Evolutionary conservation across 2,797 vertebrate species (phyloP).

Genomic region (Echeneis naucrates): DNA sequence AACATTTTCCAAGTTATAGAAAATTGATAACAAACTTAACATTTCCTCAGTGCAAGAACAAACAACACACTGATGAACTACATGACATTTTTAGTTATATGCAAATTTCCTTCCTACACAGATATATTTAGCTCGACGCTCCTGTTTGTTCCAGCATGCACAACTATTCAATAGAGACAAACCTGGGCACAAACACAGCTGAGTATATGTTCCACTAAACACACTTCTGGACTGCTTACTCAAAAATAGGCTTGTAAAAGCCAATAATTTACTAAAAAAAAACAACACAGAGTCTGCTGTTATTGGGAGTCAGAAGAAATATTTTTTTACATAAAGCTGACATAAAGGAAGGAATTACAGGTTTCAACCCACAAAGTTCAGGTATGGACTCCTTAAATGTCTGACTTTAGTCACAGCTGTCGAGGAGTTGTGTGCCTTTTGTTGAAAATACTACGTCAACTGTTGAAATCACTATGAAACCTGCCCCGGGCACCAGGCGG

Average conservation of each 20-base stretch:
- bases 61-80: not conserved
- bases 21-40: not conserved
- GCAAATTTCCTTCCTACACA: not conserved
- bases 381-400: slow-evolving; percentile 41
- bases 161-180: not conserved
- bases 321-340: slow-evolving; percentile 14
- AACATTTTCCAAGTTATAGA: not conserved
- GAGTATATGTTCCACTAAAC: not conserved
- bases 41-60: not conserved
- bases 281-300: not conserved
- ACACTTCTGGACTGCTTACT: slow-evolving; percentile 11
- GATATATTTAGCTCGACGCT: not conserved
- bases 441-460: slow-evolving; percentile 39
- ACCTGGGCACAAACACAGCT: slow-evolving; percentile 1
- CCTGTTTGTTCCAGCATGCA: not conserved
- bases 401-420: slow-evolving; percentile 34
- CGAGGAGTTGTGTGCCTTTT: slow-evolving; percentile 18
- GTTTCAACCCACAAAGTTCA: slow-evolving; percentile 8
- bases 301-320: not conserved
- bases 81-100: not conserved
- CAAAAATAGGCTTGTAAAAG: slow-evolving; percentile 5
- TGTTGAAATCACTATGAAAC: slow-evolving; percentile 31
- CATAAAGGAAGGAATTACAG: not conserved
- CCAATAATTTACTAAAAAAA: slow-evolving; percentile 19
- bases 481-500: slow-evolving; percentile 35